Base-by-base conservation (phyloP, 1,140 invertebrate genomes). In the Drosophila kanapiae region DNA sequence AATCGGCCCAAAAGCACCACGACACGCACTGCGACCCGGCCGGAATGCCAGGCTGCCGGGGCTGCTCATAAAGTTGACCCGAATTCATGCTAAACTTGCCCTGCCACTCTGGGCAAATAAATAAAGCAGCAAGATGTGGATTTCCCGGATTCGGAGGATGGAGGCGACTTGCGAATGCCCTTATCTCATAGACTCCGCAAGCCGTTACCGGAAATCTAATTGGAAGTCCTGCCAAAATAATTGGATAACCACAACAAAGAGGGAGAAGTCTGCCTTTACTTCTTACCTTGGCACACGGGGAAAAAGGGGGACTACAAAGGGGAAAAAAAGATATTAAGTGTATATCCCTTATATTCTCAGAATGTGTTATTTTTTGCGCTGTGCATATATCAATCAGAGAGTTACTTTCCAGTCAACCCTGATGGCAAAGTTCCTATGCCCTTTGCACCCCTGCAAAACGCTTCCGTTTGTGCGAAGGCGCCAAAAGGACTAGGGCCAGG, bases 11-110 rank as follows among this genome's bases (percentile, higher is more conserved):
- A 64, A 76, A 54, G 59, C 65, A 60, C 57, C 69, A 65, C 61
- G 45, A 54, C 82, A 86, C 84, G 80, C 83, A 86, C 72, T 77
- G 59, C 74, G 45, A 57, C 58, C 72, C 56, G 72, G 59, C 48
- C 29, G 35, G 38, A 70, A 53, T 64, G n/a, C 53, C 53, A 3
- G 31, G 31, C 48, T 11, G 27, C 48, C 48, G n/a, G 49, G 48
- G 83, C 80, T 82, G 86, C 65, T 88, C 85, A 88, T 90, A 90
- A 90, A 90, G 85, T 90, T 90, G 86, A 90, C 85, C 85, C 85
- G 81, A 90, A 90, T 90, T 90, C 87, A 82, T 90, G 85, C 62
- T 83, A 90, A 90, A 90, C 70, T 68, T 68, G 67, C 33, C 62
- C 67, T 49, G 27, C 68, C 59, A 18, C 53, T 84, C 77, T 78